phyloP scores from a whole-genome alignment of 2,797 vertebrate genomes.

The Liparis tanakae region DNA sequence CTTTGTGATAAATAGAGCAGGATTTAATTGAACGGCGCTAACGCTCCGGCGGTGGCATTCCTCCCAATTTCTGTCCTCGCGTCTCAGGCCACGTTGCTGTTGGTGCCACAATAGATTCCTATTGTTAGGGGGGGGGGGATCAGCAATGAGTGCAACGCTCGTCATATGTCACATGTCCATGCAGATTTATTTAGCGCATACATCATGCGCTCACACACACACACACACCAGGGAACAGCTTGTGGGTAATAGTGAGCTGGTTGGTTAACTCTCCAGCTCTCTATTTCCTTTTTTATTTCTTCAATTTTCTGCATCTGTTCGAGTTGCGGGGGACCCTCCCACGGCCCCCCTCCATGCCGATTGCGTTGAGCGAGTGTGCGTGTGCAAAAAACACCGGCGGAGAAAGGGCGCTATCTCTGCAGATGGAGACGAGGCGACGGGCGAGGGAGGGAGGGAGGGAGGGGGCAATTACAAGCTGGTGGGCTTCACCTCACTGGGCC shows the following conservation, averaged over 20 bases:
- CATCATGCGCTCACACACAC: neutral
- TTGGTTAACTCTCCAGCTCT: slow-evolving; percentile 32
- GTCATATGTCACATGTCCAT: slow-evolving; percentile 56
- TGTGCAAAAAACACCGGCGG: slow-evolving; percentile 1
- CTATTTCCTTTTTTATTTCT: neutral
- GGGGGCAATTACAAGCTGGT: slow-evolving; percentile 79
- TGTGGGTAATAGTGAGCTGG: slow-evolving; percentile 13
- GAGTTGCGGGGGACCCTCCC: slow-evolving; percentile 51
- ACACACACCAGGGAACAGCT: slow-evolving; percentile 43
- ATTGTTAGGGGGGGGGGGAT: slow-evolving; percentile 49
- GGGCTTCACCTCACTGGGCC: slow-evolving; percentile 66
- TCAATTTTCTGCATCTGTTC: slow-evolving; percentile 45
- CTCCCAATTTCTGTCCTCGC: slow-evolving; percentile 34
- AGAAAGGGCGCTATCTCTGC: slow-evolving; percentile 56
- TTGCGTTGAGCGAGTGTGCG: slow-evolving; percentile 23
- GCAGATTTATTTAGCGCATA: slow-evolving; percentile 63
- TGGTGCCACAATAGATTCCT: slow-evolving; percentile 27
- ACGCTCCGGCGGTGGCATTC: slow-evolving; percentile 29
- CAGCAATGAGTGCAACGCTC: slow-evolving; percentile 39
- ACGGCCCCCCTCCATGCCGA: slow-evolving; percentile 33
- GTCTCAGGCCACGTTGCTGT: slow-evolving; percentile 28
- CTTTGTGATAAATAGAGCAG: slow-evolving; percentile 53
- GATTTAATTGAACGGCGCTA: slow-evolving; percentile 57
- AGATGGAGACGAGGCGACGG: slow-evolving; percentile 63
- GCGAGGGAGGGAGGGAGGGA: slow-evolving; percentile 59